Evolutionary conservation across 2,113 vertebrate genomes (phyloP).

Genomic region (Cephalopterus ornatus): DNA sequence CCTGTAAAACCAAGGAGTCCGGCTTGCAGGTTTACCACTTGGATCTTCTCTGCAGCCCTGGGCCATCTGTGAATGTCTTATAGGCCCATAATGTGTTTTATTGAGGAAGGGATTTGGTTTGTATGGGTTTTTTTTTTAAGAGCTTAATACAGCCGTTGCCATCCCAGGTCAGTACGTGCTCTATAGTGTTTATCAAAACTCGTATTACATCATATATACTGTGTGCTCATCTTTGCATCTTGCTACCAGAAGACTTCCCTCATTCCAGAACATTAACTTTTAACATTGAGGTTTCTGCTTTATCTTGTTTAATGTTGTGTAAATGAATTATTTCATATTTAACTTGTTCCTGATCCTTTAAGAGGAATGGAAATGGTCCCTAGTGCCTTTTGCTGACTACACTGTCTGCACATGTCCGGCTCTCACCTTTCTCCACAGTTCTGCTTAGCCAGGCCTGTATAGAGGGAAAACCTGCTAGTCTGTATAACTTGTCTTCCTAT

Average conservation of each 20-base stretch:
- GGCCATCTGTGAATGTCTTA: neutral
- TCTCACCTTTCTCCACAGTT: neutral
- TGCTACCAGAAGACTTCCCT: neutral
- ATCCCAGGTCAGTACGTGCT: neutral
- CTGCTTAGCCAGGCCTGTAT: neutral
- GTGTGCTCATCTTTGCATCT: neutral
- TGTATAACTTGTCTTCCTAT: slow-evolving; percentile 29
- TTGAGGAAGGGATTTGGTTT: neutral
- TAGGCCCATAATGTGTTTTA: neutral
- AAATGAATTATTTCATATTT: neutral
- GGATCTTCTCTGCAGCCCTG: neutral
- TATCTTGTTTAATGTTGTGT: neutral
- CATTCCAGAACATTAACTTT: neutral
- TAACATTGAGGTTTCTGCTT: neutral
- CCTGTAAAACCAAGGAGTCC: neutral
- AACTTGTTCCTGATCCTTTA: slow-evolving; percentile 24
- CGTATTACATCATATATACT: neutral
- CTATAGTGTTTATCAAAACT: neutral
- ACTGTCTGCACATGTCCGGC: slow-evolving; percentile 32
- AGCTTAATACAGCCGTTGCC: neutral
- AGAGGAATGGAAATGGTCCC: slow-evolving; percentile 43
- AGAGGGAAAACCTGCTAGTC: neutral
- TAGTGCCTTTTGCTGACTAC: slow-evolving; percentile 71
- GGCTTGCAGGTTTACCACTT: neutral
- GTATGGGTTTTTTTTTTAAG: neutral